Conservation (phyloP, 2,888 invertebrate species). For the Sminthurinus aureus region DNA sequence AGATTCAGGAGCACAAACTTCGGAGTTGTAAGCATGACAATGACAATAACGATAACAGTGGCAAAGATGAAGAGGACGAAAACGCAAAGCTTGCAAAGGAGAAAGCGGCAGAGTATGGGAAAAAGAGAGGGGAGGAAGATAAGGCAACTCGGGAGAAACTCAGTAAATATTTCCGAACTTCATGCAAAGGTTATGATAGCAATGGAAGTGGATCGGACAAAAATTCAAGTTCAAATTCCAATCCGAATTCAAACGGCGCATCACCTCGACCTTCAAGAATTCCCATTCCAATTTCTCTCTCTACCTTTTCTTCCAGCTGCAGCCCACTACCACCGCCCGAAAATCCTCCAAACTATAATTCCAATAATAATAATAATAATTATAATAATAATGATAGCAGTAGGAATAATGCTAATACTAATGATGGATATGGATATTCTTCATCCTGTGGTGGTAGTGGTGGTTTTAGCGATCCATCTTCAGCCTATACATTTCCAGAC, state of each 20-base stretch:
- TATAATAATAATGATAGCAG: too few species aligned
- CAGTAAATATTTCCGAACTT: background rate
- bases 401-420: too few species aligned
- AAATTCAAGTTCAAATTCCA: background rate
- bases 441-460: too few species aligned
- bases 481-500: too few species aligned
- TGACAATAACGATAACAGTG: background rate
- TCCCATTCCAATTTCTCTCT: too few species aligned
- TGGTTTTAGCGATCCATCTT: too few species aligned
- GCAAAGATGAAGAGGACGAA: background rate
- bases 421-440: too few species aligned
- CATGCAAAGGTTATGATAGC: too few species aligned
- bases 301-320: background rate
- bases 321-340: background rate
- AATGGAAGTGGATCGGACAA: too few species aligned
- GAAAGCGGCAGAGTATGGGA: background rate
- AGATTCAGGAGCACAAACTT: conserved; percentile 19
- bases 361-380: background rate
- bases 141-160: background rate
- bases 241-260: background rate
- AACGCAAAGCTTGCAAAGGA: background rate
- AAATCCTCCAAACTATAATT: background rate
- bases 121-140: background rate
- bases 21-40: conserved; percentile 2
- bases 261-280: background rate